phyloP scores from a whole-genome alignment of 1,140 invertebrate genomes.

The Drepana arcuata region DNA sequence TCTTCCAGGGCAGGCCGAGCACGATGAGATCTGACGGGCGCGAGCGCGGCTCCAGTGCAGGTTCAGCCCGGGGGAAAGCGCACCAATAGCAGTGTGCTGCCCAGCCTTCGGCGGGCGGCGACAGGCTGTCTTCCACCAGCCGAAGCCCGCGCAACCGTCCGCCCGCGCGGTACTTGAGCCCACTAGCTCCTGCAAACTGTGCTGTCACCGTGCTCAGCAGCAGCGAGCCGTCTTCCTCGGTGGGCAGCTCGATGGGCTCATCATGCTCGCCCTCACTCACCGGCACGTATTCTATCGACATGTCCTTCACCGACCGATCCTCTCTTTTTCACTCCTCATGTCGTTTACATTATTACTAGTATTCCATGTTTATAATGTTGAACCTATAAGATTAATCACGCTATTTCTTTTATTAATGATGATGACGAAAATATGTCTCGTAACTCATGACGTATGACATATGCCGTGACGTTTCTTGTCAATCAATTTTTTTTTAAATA shows the following conservation, averaged over 20 bases:
- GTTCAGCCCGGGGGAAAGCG: conserved; percentile 52
- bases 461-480: too few relatives aligned
- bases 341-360: conserved; percentile 43
- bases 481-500: too few relatives aligned
- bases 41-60: conserved; percentile 76
- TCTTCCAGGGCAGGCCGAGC: conserved; percentile 84
- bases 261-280: conserved; percentile 88
- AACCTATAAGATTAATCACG: too few relatives aligned
- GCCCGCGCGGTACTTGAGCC: conserved; percentile 89
- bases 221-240: conserved; percentile 87
- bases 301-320: conserved; percentile 41
- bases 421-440: too few relatives aligned
- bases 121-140: conserved; percentile 83
- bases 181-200: conserved; percentile 91
- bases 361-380: too few relatives aligned
- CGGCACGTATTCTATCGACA: conserved; percentile 73
- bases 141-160: conserved; percentile 86
- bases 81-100: conserved; percentile 57
- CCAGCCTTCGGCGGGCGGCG: conserved; percentile 64
- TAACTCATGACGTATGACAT: too few relatives aligned
- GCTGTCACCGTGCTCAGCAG: conserved; percentile 86
- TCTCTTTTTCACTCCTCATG: conserved; percentile 31
- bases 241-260: conserved; percentile 90
- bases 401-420: too few relatives aligned
- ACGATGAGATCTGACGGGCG: conserved; percentile 90